phyloP scores from a whole-genome alignment of 2,113 vertebrate species.

The Pimephales promelas region DNA sequence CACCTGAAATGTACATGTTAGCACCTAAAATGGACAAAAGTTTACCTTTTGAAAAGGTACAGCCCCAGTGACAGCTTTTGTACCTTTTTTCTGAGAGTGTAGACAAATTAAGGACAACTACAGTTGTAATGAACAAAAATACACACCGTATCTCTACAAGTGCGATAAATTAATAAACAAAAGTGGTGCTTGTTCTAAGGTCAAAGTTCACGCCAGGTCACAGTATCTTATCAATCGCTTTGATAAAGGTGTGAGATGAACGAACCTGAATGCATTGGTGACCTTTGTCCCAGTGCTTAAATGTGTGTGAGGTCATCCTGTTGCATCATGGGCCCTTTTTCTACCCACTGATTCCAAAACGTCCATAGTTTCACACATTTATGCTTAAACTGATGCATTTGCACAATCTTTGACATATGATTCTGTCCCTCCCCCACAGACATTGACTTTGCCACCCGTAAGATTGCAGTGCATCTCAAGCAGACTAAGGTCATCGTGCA shows the following conservation, averaged over 20 bases:
- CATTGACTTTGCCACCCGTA: constrained; percentile 95
- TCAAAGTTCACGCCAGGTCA: constrained; percentile 2
- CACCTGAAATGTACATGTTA: too few relatives aligned
- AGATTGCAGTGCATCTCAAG: constrained; percentile 84
- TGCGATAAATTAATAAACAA: not conserved
- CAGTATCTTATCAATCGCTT: not conserved
- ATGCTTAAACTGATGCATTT: too few relatives aligned
- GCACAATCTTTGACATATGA: not conserved
- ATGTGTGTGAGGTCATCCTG: not conserved
- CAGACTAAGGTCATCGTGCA: constrained; percentile 92
- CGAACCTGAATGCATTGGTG: not conserved
- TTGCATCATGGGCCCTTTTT: constrained; percentile 10
- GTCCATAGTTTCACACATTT: too few relatives aligned
- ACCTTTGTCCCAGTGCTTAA: constrained; percentile 11
- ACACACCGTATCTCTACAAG: not conserved
- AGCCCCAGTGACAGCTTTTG: too few relatives aligned
- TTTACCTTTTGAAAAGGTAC: too few relatives aligned
- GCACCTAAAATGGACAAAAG: too few relatives aligned
- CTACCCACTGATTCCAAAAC: not conserved
- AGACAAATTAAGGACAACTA: not conserved
- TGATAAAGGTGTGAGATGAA: constrained; percentile 16
- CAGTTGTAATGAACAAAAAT: not conserved
- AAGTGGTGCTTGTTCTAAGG: not conserved
- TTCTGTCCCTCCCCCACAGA: constrained; percentile 67
- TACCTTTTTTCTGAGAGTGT: too few relatives aligned